Evolutionary conservation across 1,140 invertebrate species (phyloP), one percentile per base, ranked within the genome.

Genomic region (Papilio xuthus): DNA sequence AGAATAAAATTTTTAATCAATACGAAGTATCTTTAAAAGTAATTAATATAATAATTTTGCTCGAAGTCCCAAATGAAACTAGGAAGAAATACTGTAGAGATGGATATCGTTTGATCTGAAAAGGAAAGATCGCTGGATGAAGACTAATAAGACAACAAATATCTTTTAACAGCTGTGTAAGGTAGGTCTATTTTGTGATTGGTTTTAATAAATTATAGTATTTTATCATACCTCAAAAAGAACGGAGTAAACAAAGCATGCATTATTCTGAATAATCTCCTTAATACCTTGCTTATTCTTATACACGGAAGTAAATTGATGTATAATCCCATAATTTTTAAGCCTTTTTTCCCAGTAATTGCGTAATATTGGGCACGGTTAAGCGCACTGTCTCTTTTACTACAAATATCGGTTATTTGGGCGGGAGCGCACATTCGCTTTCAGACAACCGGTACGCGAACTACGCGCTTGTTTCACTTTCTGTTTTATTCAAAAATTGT

Each of bases 341-440:
- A 79, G 47, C 50, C 47, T 79, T 78, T 85, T 86, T 32, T 83
- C 79, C 80, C 79, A 81, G 50, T 75, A 78, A 72, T 90, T 87
- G 83, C 86, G 60, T 83, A 90, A 89, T 82, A 77, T 42, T 74
- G 47, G 73, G 37, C 32, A 73, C 78, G 70, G 63, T 78, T 63
- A 44, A 74, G 56, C 78, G 72, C 80, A 79, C 84, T 82, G 78
- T 72, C 79, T 83, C 86, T 85, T 83, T 83, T 80, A 80, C 79
- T 92, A 91, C 90, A 92, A 90, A 92, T 90, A 91, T 84, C 82
- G 82, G 80, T 76, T 80, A 78, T 79, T 83, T 85, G 81, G 85
- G 84, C 85, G 82, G 78, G 78, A 63, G 81, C 82, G 86, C 83
- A 87, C 89, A 90, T 83, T 91, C 84, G 83, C 80, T 80, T 72